A percentile compares a stretch with the other conserved stretches of the same genome.
phyloP scores from a whole-genome alignment of 1,140 invertebrate genomes.

The Potamilus streckersoni region DNA sequence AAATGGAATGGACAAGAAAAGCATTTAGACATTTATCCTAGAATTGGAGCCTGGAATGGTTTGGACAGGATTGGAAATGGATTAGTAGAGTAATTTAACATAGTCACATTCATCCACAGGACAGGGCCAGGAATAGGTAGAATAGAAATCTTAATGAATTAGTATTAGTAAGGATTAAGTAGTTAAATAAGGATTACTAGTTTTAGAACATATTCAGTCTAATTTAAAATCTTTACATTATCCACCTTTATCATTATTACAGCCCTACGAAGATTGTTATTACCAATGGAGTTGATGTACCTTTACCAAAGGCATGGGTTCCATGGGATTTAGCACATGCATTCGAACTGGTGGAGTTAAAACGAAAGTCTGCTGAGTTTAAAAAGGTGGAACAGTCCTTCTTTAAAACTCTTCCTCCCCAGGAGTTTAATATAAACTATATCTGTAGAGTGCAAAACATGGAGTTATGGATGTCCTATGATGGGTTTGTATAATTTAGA shows the following conservation, averaged over 20 bases:
- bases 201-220: background rate
- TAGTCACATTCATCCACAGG: too few species aligned
- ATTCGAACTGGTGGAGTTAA: background rate
- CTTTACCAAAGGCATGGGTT: background rate
- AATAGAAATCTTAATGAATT: too few species aligned
- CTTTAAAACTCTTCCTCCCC: slow-evolving; percentile 21
- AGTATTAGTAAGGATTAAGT: too few species aligned
- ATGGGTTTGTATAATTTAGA: slow-evolving; percentile 18
- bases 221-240: background rate
- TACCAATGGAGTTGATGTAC: background rate
- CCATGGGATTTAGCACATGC: background rate
- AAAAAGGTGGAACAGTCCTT: slow-evolving; percentile 29
- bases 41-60: too few species aligned
- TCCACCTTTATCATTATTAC: background rate
- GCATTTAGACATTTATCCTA: too few species aligned
- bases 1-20: too few species aligned
- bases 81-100: too few species aligned
- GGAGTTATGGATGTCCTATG: slow-evolving; percentile 37
- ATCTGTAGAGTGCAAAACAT: slow-evolving; percentile 34
- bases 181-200: too few species aligned
- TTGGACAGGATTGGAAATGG: too few species aligned
- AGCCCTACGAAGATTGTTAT: background rate
- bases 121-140: too few species aligned
- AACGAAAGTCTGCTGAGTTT: slow-evolving; percentile 2
- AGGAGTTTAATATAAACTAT: slow-evolving; percentile 6